phyloP scores from a whole-genome alignment of 2,113 vertebrate species.

The Otus sunia region DNA sequence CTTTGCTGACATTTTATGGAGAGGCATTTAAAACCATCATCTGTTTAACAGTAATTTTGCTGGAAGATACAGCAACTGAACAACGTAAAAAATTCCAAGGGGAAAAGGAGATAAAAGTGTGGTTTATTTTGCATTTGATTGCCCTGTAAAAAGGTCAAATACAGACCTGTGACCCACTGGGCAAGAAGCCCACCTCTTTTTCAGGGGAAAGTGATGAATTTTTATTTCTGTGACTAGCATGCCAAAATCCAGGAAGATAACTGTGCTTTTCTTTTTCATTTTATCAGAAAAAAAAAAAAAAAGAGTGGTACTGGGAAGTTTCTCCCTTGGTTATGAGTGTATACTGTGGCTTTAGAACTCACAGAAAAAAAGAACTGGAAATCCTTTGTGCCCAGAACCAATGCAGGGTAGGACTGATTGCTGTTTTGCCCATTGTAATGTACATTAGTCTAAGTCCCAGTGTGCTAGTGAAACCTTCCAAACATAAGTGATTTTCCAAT shows the following conservation, averaged over 20 bases:
- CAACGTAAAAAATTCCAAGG: not conserved
- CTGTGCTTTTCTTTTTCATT: not conserved
- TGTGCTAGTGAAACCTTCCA: not conserved
- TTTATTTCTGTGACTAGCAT: not conserved
- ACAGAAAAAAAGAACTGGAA: not conserved
- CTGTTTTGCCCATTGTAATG: not conserved
- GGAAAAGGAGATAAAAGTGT: not conserved
- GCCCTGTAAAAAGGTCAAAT: not conserved
- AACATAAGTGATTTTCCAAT: not conserved
- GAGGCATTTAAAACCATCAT: slow-evolving; percentile 21
- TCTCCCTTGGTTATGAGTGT: not conserved
- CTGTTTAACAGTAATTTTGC: slow-evolving; percentile 63
- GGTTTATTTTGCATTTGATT: not conserved
- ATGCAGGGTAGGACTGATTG: not conserved
- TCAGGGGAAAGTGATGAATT: not conserved
- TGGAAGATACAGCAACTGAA: slow-evolving; percentile 37
- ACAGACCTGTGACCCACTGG: not conserved
- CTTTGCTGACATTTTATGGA: slow-evolving; percentile 16
- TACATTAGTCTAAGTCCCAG: not conserved
- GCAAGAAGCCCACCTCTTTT: not conserved
- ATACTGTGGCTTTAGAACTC: not conserved
- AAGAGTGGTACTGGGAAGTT: not conserved
- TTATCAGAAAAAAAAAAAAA: not conserved
- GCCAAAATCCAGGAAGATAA: not conserved
- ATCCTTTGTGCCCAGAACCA: not conserved